Evolutionary conservation across 2,797 vertebrate genomes (phyloP), one percentile per base, ranked within the genome.

Genomic region (Myotis findleyi): DNA sequence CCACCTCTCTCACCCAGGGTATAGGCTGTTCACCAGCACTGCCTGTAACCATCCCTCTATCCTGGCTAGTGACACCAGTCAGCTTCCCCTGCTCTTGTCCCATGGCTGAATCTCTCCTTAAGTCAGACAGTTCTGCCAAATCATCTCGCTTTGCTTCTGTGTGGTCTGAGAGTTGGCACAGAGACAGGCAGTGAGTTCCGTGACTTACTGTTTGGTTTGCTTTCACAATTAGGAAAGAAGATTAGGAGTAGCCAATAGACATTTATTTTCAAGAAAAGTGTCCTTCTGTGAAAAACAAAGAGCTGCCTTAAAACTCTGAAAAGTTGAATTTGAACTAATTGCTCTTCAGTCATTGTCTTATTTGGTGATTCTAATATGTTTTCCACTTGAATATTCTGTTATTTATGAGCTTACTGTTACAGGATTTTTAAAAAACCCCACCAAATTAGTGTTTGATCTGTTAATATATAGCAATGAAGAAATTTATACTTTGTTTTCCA

Each of bases 101-200:
- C 10, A 33, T 5, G 44, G 77, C 76, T 86, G 73, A 27, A n/a
- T 82, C 49, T 94, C 79, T 87, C 47, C 77, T 88, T 38, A 38
- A 47, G 57, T 69, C 75, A 73, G 30, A 53, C 1, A 82, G 44
- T 64, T 69, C 87, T 92, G 92, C 89, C 88, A 95, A 88, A 49
- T 77, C 82, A 89, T 73, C 30, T 41, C 64, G 64, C 51, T 66
- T 85, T 90, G 77, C 51, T 96, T 75, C 89, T 94, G 93, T 96
- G 93, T 93, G 80, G 93, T 95, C 96, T 88, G 21, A 79, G n/a
- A 91, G 25, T 20, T 95, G 91, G 93, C 95, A 83, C 75, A 68
- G 21, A 93, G 25, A 91, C 47, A 95, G 93, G 47, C 75, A 91
- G 36, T 62, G 41, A 93, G n/a, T 64, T 77, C 80, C 64, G 49